phyloP scores from a whole-genome alignment of 1,140 invertebrate species.

The Stegodyphus mimosarum region DNA sequence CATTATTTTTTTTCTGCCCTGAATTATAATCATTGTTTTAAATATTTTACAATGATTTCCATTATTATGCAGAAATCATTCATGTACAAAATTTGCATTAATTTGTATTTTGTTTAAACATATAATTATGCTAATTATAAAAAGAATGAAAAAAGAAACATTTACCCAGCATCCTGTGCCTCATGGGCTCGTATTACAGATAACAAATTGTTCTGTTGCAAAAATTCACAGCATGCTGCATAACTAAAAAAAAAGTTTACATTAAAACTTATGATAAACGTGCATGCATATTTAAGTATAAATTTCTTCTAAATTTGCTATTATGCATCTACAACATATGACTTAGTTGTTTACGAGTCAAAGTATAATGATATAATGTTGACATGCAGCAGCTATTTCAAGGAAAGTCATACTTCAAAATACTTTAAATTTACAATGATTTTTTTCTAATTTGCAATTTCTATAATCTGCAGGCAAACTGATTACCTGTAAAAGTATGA shows the following conservation, averaged over 20 bases:
- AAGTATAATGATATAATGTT: no score
- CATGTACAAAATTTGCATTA: neutral
- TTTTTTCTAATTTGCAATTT: no score
- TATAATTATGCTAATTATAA: neutral
- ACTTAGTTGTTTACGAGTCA: no score
- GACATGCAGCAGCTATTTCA: no score
- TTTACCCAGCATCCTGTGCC: constrained; percentile 98
- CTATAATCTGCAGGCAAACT: no score
- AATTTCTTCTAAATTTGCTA: no score
- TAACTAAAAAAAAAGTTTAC: constrained; percentile 70
- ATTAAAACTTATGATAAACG: neutral
- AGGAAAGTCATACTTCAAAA: neutral
- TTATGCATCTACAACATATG: no score
- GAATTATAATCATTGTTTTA: no score
- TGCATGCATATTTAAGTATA: no score
- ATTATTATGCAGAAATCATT: neutral
- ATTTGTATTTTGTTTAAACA: neutral
- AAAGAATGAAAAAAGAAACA: constrained; percentile 30
- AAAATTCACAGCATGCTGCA: constrained; percentile 99
- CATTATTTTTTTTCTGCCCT: no score
- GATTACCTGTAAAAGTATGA: constrained; percentile 97
- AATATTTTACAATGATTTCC: no score
- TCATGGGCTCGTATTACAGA: constrained; percentile 99
- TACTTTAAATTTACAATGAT: no score
- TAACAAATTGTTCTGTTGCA: constrained; percentile 99